Conservation (phyloP, 2,797 vertebrate genomes). For the Poecilia wingei region DNA sequence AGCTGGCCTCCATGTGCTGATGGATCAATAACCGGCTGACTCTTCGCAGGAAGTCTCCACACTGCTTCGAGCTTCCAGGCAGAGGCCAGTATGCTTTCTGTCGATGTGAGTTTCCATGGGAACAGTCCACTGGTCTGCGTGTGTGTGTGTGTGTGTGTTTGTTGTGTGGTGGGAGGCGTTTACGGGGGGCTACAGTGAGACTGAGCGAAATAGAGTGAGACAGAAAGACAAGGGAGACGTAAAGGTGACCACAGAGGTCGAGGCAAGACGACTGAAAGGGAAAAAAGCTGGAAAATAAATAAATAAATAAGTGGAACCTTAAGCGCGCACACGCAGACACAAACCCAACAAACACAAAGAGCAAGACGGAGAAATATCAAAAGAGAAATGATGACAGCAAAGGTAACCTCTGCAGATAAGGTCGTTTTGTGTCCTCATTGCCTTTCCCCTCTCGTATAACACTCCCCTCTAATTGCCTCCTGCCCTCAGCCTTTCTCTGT, state of each 20-base stretch:
- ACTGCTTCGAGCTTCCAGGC: constrained; percentile 55
- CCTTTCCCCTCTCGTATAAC: constrained; percentile 29
- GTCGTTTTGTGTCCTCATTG: constrained; percentile 32
- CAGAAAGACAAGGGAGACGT: constrained; percentile 22
- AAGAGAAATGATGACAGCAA: constrained; percentile 7
- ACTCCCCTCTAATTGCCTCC: constrained; percentile 58
- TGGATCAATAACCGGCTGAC: constrained; percentile 72
- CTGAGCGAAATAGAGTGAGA: constrained; percentile 10
- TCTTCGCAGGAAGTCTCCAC: constrained; percentile 62
- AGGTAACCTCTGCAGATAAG: constrained; percentile 35
- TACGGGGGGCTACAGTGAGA: constrained; percentile 35
- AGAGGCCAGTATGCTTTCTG: constrained; percentile 58
- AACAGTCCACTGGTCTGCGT: constrained; percentile 55
- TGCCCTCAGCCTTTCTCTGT: constrained; percentile 53
- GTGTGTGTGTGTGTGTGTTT: constrained; percentile 7
- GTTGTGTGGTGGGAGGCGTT: constrained; percentile 13
- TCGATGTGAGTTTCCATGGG: constrained; percentile 76
- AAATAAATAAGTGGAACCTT: not conserved
- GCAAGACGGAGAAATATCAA: constrained; percentile 11
- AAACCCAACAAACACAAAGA: constrained; percentile 8
- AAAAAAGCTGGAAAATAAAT: constrained; percentile 13
- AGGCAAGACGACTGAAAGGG: constrained; percentile 22
- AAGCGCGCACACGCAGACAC: not conserved
- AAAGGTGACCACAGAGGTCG: constrained; percentile 28
- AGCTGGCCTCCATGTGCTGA: constrained; percentile 38